A percentile compares a stretch with the other conserved stretches of the same genome.
Evolutionary conservation across 2,888 invertebrate genomes (phyloP).

Genomic region (Drosophila buzzatii): DNA sequence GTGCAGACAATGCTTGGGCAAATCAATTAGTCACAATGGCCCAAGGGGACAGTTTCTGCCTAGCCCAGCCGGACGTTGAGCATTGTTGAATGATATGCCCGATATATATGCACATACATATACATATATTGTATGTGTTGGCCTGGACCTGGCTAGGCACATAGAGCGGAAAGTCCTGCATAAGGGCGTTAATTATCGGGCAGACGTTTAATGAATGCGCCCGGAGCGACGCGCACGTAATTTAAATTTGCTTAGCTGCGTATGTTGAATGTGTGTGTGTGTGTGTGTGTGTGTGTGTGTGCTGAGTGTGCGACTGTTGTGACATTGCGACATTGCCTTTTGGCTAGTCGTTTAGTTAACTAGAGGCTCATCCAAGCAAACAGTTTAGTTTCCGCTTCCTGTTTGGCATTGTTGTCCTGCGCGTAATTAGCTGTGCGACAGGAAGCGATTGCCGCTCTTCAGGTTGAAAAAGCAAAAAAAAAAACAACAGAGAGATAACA

Average conservation of each 20-base stretch:
- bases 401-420: slow-evolving; percentile 66
- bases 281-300: neutral
- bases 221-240: slow-evolving; percentile 68
- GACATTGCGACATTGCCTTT: slow-evolving; percentile 54
- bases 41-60: slow-evolving; percentile 52
- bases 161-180: slow-evolving; percentile 37
- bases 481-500: slow-evolving; percentile 19
- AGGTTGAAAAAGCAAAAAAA: slow-evolving; percentile 7
- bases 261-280: slow-evolving; percentile 35
- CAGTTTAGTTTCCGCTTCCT: slow-evolving; percentile 79
- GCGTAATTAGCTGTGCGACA: slow-evolving; percentile 66
- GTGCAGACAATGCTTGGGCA: slow-evolving; percentile 57
- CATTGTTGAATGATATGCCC: slow-evolving; percentile 34
- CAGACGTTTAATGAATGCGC: slow-evolving; percentile 76
- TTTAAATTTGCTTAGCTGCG: slow-evolving; percentile 78
- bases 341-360: slow-evolving; percentile 55
- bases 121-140: slow-evolving; percentile 9
- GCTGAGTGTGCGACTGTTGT: slow-evolving; percentile 19
- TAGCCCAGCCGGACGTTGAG: slow-evolving; percentile 29
- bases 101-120: neutral
- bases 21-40: slow-evolving; percentile 77
- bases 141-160: slow-evolving; percentile 25
- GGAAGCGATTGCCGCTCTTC: slow-evolving; percentile 58
- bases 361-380: slow-evolving; percentile 54
- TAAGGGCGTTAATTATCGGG: slow-evolving; percentile 77